A percentile compares a stretch with the other conserved stretches of the same genome.
phyloP scores from a whole-genome alignment of 2,888 invertebrate genomes.

The Myopa testacea region DNA sequence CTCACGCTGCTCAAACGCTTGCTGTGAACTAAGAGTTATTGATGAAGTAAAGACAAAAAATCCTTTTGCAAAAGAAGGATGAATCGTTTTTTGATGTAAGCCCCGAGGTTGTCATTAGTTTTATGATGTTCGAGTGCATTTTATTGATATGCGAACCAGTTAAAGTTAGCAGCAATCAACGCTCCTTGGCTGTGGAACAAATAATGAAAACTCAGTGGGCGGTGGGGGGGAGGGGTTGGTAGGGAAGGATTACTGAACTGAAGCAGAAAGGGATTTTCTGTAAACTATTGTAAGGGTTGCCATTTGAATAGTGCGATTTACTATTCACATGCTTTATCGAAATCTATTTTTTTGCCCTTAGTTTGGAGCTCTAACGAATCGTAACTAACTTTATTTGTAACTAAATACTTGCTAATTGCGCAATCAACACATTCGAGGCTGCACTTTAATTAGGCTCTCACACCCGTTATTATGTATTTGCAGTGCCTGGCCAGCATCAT shows the following conservation, averaged over 20 bases:
- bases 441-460: neutral
- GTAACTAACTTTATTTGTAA: neutral
- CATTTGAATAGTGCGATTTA: neutral
- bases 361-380: neutral
- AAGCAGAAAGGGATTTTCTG: too few relatives aligned
- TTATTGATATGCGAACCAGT: constrained; percentile 20
- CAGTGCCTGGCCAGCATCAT: neutral
- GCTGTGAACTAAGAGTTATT: neutral
- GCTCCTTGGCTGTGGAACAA: neutral
- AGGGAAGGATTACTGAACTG: too few relatives aligned
- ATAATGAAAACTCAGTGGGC: neutral
- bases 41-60: neutral
- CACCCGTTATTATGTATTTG: neutral
- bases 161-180: constrained; percentile 9
- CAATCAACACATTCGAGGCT: neutral
- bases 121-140: constrained; percentile 19
- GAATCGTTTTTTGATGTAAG: constrained; percentile 26
- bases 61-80: neutral
- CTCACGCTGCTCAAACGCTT: neutral
- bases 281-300: neutral
- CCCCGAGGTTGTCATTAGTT: constrained; percentile 25
- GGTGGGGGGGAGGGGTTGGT: too few relatives aligned
- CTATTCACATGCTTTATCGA: neutral
- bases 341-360: neutral
- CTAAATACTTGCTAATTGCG: neutral